Evolutionary conservation across 2,888 invertebrate species (phyloP).

Genomic region (Argyresthia goedartella): DNA sequence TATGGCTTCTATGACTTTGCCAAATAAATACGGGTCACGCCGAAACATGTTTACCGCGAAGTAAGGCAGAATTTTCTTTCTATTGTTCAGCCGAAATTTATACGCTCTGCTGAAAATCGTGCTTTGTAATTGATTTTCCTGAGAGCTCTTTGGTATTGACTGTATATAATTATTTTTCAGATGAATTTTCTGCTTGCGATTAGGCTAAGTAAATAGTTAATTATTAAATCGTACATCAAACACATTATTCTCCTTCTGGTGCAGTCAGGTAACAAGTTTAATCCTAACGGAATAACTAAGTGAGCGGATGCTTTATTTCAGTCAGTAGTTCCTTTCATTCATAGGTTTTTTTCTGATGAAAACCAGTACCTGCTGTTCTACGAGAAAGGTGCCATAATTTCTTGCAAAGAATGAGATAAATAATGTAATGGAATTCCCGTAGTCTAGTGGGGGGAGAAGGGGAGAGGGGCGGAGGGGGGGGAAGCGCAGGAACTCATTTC

Average conservation of each 20-base stretch:
- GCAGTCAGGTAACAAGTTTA: no score
- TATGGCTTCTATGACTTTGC: constrained; percentile 23
- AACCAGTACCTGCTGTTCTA: no score
- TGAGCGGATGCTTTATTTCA: no score
- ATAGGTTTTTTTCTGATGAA: no score
- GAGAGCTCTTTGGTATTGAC: constrained; percentile 26
- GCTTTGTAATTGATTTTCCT: constrained; percentile 37
- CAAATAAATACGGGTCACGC: constrained; percentile 17
- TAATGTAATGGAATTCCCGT: constrained; percentile 34
- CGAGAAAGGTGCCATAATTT: constrained; percentile 9
- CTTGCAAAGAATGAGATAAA: background rate
- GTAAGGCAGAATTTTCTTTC: constrained; percentile 21
- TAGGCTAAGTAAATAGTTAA: no score
- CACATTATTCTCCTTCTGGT: no score
- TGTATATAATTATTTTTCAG: no score
- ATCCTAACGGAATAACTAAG: no score
- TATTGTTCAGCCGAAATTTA: constrained; percentile 45
- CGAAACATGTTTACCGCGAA: constrained; percentile 23
- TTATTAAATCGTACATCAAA: no score
- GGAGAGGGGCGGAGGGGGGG: constrained; percentile 16
- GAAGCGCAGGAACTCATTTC: constrained; percentile 59
- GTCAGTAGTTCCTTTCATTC: no score
- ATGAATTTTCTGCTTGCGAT: no score
- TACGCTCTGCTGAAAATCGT: constrained; percentile 27
- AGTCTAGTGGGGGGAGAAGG: constrained; percentile 17